These are phyloP conservation scores for Tortricodes alternella DNA, from an alignment of 2,888 invertebrate species.

Conservation along the genomic window DNA sequence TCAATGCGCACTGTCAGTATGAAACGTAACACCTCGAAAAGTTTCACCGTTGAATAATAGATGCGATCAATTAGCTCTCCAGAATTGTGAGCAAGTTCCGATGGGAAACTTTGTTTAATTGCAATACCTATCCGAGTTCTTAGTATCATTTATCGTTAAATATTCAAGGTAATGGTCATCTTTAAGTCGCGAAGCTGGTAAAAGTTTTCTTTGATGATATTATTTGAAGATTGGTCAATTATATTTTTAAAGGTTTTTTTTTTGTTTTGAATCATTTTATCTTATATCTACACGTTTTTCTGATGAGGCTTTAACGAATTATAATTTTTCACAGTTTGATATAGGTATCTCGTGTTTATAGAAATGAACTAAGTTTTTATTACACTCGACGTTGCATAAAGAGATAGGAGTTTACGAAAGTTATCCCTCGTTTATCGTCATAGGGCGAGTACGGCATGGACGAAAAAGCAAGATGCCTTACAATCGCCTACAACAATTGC, in stretches of 20 bases:
- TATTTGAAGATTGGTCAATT: conserved; percentile 9
- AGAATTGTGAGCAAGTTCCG: conserved; percentile 48
- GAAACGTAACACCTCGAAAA: conserved; percentile 46
- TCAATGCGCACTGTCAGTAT: conserved; percentile 18
- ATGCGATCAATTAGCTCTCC: conserved; percentile 65
- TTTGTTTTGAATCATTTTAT: no score
- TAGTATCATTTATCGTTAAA: conserved; percentile 47
- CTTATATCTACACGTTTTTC: no score
- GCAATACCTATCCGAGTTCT: conserved; percentile 55
- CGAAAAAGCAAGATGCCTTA: no score
- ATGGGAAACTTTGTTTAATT: conserved; percentile 56
- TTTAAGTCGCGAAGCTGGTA: conserved; percentile 9
- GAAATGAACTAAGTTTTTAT: no score
- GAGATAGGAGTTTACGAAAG: no score
- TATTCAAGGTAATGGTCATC: conserved; percentile 41
- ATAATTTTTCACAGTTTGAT: no score
- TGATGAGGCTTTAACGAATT: no score
- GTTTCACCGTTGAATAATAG: conserved; percentile 65
- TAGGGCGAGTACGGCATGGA: no score
- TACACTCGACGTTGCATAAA: no score
- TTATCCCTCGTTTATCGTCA: no score
- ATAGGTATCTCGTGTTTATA: no score
- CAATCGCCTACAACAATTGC: no score
- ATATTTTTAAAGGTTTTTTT: background rate
- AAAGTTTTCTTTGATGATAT: background rate